These are phyloP conservation scores for Proteles cristata DNA, from an alignment of 2,113 vertebrate species.

Conservation along the genomic window DNA sequence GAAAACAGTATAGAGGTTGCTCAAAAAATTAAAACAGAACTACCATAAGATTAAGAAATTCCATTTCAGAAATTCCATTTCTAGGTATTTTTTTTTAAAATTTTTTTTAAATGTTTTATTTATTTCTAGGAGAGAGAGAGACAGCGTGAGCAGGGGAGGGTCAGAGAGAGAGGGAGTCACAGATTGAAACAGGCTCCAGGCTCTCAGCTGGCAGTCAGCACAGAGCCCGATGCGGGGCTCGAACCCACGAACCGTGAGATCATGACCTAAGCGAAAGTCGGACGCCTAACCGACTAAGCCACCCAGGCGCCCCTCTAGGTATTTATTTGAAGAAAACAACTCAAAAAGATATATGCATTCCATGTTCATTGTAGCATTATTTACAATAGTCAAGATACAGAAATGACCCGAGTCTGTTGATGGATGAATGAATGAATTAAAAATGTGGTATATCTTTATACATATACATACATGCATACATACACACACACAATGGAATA, in stretches of 20 bases:
- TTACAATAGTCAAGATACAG: neutral
- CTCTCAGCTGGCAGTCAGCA: no score
- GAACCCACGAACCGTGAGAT: no score
- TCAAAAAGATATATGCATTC: neutral
- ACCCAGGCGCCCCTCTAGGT: no score
- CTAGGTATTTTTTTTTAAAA: neutral
- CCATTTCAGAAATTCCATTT: neutral
- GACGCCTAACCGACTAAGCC: no score
- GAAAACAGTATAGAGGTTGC: neutral
- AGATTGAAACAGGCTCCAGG: no score
- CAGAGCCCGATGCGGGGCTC: no score
- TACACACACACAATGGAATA: neutral
- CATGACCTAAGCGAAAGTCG: no score
- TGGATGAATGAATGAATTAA: neutral
- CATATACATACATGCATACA: neutral
- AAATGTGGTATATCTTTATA: neutral
- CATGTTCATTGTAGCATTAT: neutral
- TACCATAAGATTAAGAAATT: neutral
- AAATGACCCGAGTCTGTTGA: neutral
- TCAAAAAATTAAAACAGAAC: neutral
- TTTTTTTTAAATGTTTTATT: no score
- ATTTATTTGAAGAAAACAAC: neutral
- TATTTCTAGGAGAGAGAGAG: no score
- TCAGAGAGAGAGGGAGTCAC: no score
- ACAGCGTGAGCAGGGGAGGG: no score